Evolutionary conservation across 2,888 invertebrate species (phyloP), one percentile per base, ranked within the genome.

Genomic region (Hirtodrosophila trivittata): DNA sequence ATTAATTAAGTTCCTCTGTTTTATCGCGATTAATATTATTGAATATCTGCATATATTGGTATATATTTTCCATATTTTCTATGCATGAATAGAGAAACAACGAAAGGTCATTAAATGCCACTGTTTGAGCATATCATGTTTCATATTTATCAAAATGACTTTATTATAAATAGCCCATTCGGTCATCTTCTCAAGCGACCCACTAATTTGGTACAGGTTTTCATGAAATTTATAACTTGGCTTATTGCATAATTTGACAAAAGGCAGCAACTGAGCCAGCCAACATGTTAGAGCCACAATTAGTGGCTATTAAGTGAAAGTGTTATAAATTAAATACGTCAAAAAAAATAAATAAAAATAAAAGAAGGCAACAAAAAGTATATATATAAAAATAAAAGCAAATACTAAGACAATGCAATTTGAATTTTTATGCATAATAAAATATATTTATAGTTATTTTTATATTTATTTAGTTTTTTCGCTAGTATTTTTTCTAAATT

Each of bases 291-390:
- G 26, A 56, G 57, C 42, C 64, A 69, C 72, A 77, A 77, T 80
- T 83, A 80, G 66, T 39, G 47, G 51, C 64, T 18, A 58, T 80
- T 81, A 86, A 69, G 86, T 73, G 86, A 82, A 86, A 86, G 82
- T 77, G 73, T 66, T 82, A 77, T 82, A 68, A 80, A 83, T 75
- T 77, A 66, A 47, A 65, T 60, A 21, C 50, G 45, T 39, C 41
- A 46, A 41, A 58, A 42, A 45, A 38, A 12, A 2, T 14, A 37
- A 7, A 3, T 10, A 49, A 43, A 13, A 25, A 12, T 49, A 46
- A 28, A 13, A 30, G 28, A 10, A 21, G 5, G 18, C 2, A 21
- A 21, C 2, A 5, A 21, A 21, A 21, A 21, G 5, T 3, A 21
- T 21, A 21, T 21, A 21, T 21, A 21, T 21, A 39, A 12, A 38